phyloP scores from a whole-genome alignment of 2,113 vertebrate genomes.

The Oreotrochilus melanogaster region DNA sequence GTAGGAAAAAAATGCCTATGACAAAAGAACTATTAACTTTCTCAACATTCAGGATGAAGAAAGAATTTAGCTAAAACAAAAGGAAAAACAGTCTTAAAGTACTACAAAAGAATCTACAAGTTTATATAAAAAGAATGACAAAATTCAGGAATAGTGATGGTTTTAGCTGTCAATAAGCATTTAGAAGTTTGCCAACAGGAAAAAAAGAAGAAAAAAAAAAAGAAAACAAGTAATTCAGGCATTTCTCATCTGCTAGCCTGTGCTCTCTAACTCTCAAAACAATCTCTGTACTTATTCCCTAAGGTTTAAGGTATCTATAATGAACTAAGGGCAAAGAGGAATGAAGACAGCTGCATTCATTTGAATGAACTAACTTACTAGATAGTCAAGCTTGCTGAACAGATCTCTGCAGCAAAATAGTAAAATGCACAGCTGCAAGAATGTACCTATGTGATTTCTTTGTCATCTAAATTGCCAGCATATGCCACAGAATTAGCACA shows the following conservation, averaged over 20 bases:
- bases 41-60: background rate
- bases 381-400: conserved; percentile 43
- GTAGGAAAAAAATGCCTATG: background rate
- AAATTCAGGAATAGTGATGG: background rate
- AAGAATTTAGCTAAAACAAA: background rate
- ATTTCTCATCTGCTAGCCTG: conserved; percentile 32
- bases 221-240: background rate
- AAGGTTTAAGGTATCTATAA: conserved; percentile 68
- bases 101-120: background rate
- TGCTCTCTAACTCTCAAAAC: conserved; percentile 26
- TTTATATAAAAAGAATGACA: conserved; percentile 34
- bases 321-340: conserved; percentile 59
- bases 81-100: background rate
- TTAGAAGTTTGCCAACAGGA: background rate
- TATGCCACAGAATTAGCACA: background rate
- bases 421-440: background rate
- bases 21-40: background rate
- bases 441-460: background rate
- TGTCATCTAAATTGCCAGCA: conserved; percentile 26
- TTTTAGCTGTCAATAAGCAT: conserved; percentile 15
- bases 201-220: background rate
- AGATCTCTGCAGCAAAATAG: conserved; percentile 21
- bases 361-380: conserved; percentile 60
- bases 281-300: conserved; percentile 54
- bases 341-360: conserved; percentile 72